Evolutionary conservation across 2,888 invertebrate species (phyloP).

Genomic region (Ophion ventricosus): DNA sequence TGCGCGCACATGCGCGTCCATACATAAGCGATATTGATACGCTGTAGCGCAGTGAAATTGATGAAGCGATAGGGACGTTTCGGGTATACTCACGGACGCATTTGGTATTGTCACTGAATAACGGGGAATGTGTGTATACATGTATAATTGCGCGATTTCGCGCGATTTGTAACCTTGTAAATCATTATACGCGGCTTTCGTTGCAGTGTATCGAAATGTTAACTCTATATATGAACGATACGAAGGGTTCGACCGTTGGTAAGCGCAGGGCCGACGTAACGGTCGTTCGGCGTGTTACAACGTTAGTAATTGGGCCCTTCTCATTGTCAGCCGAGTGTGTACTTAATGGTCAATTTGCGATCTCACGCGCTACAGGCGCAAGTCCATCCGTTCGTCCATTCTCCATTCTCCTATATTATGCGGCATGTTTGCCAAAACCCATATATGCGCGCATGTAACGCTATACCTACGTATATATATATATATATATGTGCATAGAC

Average conservation of each 20-base stretch:
- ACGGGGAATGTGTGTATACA: slow-evolving; percentile 49
- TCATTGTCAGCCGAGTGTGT: neutral
- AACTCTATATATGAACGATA: neutral
- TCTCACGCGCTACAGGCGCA: slow-evolving; percentile 39
- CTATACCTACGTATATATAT: slow-evolving; percentile 29
- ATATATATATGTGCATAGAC: slow-evolving; percentile 33
- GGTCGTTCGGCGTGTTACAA: neutral
- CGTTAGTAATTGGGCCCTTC: slow-evolving; percentile 7
- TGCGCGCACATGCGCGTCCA: neutral
- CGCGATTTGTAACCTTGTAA: slow-evolving; percentile 63
- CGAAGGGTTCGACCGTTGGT: neutral
- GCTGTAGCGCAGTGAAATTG: slow-evolving; percentile 57
- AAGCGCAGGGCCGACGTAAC: neutral
- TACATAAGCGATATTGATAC: slow-evolving; percentile 48
- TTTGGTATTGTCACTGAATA: slow-evolving; percentile 57
- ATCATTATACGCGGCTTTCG: slow-evolving; percentile 59
- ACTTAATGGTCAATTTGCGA: slow-evolving; percentile 19
- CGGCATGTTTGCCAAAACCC: slow-evolving; percentile 53
- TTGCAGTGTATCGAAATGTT: slow-evolving; percentile 49
- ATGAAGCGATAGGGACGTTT: slow-evolving; percentile 57
- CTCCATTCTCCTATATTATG: slow-evolving; percentile 61
- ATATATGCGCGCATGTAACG: slow-evolving; percentile 19
- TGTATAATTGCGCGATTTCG: slow-evolving; percentile 60
- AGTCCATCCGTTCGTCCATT: slow-evolving; percentile 56
- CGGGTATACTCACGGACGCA: neutral